Percentiles rank a stretch among this genome's conserved stretches.
These are phyloP conservation scores for Sparus aurata DNA, from an alignment of 2,797 vertebrate species.

Conservation along the genomic window DNA sequence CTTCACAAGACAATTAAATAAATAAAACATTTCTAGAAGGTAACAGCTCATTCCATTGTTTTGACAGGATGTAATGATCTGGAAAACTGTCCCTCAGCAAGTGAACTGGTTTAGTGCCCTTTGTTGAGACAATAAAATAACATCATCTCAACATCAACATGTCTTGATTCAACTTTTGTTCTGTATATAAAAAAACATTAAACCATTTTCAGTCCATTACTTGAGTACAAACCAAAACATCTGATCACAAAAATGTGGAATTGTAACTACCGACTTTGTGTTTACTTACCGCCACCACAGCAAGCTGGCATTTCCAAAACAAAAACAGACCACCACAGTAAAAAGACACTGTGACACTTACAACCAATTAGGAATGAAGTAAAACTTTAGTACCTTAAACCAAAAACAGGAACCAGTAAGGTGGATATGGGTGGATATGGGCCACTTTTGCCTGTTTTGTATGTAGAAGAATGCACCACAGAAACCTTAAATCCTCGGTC, in stretches of 20 bases:
- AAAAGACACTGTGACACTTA: conserved; percentile 50
- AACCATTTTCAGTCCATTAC: not conserved
- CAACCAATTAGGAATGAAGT: conserved; percentile 50
- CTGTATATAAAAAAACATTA: not conserved
- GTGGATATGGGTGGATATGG: conserved; percentile 6
- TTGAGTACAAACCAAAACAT: not conserved
- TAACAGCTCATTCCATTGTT: conserved; percentile 1
- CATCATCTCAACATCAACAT: not conserved
- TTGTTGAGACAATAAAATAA: not conserved
- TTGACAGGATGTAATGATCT: not conserved
- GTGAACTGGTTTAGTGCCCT: not conserved
- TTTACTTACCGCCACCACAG: conserved; percentile 16
- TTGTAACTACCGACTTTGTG: conserved; percentile 6
- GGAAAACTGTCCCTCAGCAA: conserved; percentile 1
- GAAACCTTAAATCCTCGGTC: not conserved
- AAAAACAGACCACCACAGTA: conserved; percentile 46
- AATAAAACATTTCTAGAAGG: conserved; percentile 1
- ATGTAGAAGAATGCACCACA: not conserved
- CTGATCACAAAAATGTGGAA: not conserved
- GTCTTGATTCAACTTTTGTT: not conserved
- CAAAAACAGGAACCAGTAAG: conserved; percentile 15
- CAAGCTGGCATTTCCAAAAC: conserved; percentile 41
- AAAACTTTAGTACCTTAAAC: conserved; percentile 41
- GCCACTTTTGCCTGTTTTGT: not conserved
- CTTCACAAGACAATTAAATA: not conserved